Conservation (phyloP, 2,888 invertebrate species). For the Carpatolechia fugitivella region DNA sequence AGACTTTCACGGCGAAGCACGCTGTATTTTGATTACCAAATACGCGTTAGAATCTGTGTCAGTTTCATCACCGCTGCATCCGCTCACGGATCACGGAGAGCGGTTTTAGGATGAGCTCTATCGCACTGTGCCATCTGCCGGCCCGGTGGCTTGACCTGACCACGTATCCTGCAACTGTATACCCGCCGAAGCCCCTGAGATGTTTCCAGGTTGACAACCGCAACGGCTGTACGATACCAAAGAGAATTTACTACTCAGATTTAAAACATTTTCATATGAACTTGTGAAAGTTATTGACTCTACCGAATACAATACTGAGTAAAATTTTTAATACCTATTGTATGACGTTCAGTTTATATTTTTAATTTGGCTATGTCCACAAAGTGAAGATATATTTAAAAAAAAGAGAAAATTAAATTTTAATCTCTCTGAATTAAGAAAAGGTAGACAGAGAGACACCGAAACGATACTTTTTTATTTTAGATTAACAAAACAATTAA, state of each 20-base stretch:
- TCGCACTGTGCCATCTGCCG: constrained; percentile 1
- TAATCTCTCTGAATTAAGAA: no score
- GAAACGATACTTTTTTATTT: no score
- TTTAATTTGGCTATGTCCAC: no score
- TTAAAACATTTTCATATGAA: not conserved
- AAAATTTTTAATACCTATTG: no score
- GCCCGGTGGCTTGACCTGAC: not conserved
- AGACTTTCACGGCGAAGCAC: constrained; percentile 65
- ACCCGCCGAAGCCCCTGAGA: not conserved
- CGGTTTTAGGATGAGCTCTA: constrained; percentile 10
- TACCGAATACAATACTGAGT: no score
- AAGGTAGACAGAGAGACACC: no score
- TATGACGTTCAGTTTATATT: no score
- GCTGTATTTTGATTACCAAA: constrained; percentile 77
- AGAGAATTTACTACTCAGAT: not conserved
- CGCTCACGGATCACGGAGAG: constrained; percentile 38
- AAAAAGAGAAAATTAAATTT: no score
- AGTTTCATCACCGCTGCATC: constrained; percentile 76
- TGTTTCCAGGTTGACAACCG: constrained; percentile 6
- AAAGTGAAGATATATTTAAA: no score
- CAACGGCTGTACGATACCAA: not conserved
- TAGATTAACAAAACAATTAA: no score
- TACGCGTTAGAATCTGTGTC: constrained; percentile 78
- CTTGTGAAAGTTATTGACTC: no score
- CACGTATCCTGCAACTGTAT: constrained; percentile 4